These are phyloP conservation scores for Tragelaphus eurycerus DNA, from an alignment of 2,797 vertebrate genomes.

Conservation along the genomic window DNA sequence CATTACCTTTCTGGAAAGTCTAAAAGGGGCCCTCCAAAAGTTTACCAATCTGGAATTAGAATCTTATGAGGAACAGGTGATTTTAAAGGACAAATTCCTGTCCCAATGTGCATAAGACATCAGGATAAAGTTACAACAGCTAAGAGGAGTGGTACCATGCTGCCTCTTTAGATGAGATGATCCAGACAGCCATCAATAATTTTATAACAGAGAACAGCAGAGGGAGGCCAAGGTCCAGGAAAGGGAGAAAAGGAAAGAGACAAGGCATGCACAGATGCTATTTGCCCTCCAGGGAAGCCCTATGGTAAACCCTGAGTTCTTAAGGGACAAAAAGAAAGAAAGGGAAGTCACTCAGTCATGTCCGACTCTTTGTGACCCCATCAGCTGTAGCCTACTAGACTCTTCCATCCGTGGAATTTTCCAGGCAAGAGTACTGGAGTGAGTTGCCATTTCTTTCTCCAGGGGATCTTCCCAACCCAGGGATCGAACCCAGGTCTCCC, in stretches of 20 bases:
- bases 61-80: background rate
- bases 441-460: no score
- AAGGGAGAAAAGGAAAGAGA: background rate
- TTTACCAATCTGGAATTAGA: background rate
- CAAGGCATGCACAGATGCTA: background rate
- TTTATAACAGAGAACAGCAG: background rate
- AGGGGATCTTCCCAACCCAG: no score
- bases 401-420: no score
- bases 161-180: background rate
- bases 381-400: no score
- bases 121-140: background rate
- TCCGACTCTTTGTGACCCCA: rapidly evolving
- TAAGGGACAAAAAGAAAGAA: background rate
- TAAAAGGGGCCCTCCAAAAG: background rate
- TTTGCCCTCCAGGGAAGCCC: background rate
- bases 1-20: background rate
- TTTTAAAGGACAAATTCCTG: background rate
- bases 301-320: background rate
- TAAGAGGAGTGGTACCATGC: background rate
- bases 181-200: background rate
- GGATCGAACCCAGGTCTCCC: rapidly evolving
- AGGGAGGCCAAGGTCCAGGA: background rate
- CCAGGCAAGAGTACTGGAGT: no score
- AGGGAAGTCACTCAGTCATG: no score
- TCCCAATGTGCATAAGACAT: background rate